Evolutionary conservation across 2,797 vertebrate species (phyloP).

Genomic region (Monodelphis domestica): DNA sequence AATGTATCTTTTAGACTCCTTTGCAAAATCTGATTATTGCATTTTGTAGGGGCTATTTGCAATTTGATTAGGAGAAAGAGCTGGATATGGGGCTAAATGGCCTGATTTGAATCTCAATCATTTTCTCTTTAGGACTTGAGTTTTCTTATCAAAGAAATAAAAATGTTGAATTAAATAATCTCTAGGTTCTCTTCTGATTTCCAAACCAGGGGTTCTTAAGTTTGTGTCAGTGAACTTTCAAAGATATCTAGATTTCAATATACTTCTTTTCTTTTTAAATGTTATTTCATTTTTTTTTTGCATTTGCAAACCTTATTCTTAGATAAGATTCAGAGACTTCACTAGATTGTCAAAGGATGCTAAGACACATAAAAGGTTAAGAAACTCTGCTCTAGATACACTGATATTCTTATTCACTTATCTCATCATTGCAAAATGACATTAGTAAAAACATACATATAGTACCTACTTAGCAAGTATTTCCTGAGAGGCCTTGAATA

Average conservation of each 20-base stretch:
- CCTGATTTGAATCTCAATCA: not conserved
- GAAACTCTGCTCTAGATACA: not conserved
- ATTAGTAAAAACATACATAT: too few relatives aligned
- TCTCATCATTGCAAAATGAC: not conserved
- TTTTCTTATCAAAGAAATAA: not conserved
- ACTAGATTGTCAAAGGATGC: not conserved
- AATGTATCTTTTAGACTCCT: not conserved
- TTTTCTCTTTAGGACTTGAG: not conserved
- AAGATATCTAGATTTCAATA: not conserved
- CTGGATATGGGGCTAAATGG: not conserved
- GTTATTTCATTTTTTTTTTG: not conserved
- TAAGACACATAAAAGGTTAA: not conserved
- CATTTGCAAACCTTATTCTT: not conserved
- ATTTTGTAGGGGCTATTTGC: not conserved
- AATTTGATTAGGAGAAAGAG: not conserved
- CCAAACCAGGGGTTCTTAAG: not conserved
- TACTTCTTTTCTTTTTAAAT: not conserved
- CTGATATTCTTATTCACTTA: not conserved
- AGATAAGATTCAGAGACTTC: not conserved
- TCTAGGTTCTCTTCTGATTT: not conserved
- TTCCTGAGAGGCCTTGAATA: not conserved
- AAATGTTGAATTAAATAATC: not conserved
- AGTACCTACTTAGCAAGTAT: not conserved
- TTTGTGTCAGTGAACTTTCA: not conserved
- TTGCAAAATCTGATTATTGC: not conserved